Percentiles rank a stretch among this genome's conserved stretches.
phyloP scores from a whole-genome alignment of 2,888 invertebrate genomes.

The Crocallis elinguaria region DNA sequence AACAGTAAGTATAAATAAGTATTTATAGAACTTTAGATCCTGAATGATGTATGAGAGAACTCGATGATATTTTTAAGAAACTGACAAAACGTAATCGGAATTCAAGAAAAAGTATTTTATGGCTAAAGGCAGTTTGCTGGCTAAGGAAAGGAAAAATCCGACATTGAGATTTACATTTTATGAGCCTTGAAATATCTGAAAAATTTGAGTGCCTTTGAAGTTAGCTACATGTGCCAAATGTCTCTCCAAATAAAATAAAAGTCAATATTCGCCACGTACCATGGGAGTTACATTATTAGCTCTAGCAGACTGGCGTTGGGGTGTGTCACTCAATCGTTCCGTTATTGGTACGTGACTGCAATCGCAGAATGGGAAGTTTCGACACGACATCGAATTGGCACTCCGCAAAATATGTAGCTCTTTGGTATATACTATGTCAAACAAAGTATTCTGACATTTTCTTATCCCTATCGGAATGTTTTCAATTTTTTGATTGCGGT shows the following conservation, averaged over 20 bases:
- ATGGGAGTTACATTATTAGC: constrained; percentile 60
- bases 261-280: constrained; percentile 32
- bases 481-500: no score
- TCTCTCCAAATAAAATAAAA: constrained; percentile 30
- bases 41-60: no score
- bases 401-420: background rate
- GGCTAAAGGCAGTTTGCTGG: no score
- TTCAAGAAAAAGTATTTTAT: no score
- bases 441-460: background rate
- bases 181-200: background rate
- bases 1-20: no score
- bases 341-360: constrained; percentile 77
- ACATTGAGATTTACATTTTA: no score
- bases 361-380: constrained; percentile 44
- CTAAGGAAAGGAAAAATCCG: no score
- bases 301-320: constrained; percentile 49
- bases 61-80: no score
- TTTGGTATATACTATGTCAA: background rate
- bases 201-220: background rate
- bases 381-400: constrained; percentile 13
- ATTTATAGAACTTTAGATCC: no score
- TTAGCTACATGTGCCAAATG: constrained; percentile 6
- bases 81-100: no score
- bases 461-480: background rate
- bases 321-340: constrained; percentile 76